These are phyloP conservation scores for Caenorhabditis zanzibari DNA, from an alignment of 2,888 invertebrate genomes.

Conservation along the genomic window DNA sequence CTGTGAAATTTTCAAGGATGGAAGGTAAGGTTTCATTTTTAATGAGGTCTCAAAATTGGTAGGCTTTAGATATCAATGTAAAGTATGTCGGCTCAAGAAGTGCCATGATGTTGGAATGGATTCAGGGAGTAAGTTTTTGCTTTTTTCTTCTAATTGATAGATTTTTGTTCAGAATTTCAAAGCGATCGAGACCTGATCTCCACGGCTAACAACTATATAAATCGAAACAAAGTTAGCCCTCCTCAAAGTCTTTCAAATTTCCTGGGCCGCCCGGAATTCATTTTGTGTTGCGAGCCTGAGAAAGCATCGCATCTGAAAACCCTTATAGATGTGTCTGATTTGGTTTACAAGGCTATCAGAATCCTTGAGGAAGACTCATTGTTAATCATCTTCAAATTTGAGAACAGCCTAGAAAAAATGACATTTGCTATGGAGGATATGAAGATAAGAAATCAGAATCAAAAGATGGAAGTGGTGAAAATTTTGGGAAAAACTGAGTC, in stretches of 20 bases:
- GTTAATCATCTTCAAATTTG: conserved; percentile 7
- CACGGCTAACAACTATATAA: neutral
- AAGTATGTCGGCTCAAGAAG: conserved; percentile 10
- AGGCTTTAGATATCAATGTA: conserved; percentile 17
- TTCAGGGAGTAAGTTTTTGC: conserved; percentile 13
- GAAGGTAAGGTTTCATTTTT: neutral
- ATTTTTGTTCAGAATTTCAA: conserved; percentile 25
- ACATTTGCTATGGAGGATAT: conserved; percentile 6
- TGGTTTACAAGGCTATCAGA: neutral
- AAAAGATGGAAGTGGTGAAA: conserved; percentile 2
- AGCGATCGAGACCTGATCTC: conserved; percentile 10
- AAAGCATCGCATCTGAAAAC: conserved; percentile 8
- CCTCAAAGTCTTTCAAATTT: conserved; percentile 10
- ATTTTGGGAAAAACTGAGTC: neutral
- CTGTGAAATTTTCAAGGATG: conserved; percentile 9
- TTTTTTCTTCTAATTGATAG: neutral
- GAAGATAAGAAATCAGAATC: neutral
- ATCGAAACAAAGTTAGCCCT: neutral
- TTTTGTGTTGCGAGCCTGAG: conserved; percentile 26
- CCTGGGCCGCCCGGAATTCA: conserved; percentile 23
- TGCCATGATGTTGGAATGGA: conserved; percentile 19
- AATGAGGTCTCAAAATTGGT: neutral
- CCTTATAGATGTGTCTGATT: neutral
- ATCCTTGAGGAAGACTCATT: neutral
- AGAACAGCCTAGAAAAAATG: neutral